Conservation (phyloP, 2,888 invertebrate species). For the Cephus spinipes region DNA sequence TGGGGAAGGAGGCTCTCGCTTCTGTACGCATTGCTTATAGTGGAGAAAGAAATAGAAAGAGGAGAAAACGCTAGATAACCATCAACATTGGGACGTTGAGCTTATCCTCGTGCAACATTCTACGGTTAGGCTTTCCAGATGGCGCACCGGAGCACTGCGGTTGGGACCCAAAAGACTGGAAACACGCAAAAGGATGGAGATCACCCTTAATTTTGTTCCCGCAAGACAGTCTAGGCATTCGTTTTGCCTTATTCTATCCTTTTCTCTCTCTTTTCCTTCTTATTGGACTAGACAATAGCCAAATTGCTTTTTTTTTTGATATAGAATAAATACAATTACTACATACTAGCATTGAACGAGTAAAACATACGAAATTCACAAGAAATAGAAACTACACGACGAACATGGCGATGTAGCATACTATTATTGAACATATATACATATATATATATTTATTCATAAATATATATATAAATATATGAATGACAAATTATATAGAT, state of each 20-base stretch:
- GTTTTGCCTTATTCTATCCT: not conserved
- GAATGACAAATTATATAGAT: not conserved
- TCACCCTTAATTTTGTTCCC: not conserved
- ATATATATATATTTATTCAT: not conserved
- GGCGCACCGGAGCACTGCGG: not conserved
- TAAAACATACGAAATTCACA: not conserved
- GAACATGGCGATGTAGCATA: not conserved
- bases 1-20: not conserved
- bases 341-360: not conserved
- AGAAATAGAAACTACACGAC: not conserved
- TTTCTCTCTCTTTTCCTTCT: not conserved
- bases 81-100: not conserved
- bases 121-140: not conserved
- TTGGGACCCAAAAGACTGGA: not conserved
- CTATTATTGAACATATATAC: not conserved
- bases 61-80: not conserved
- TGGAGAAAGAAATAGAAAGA: too few relatives aligned
- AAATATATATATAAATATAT: not conserved
- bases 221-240: not conserved
- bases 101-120: not conserved
- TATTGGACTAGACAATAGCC: not conserved
- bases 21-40: not conserved
- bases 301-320: not conserved
- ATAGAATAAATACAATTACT: not conserved
- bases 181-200: not conserved